Conservation (phyloP, 1,140 invertebrate genomes). For the Aphis craccivora region DNA sequence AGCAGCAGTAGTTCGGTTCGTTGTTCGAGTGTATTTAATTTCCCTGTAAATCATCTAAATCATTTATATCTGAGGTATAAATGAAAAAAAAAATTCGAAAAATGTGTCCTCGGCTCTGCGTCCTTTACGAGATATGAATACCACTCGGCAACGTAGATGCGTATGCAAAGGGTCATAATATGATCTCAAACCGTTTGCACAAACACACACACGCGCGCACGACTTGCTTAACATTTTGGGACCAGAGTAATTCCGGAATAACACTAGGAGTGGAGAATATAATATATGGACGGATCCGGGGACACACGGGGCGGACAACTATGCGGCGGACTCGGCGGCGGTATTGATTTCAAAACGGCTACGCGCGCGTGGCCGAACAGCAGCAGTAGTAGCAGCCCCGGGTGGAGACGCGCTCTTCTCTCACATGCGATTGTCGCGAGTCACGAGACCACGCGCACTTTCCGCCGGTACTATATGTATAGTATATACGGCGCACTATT, state of each 20-base stretch:
- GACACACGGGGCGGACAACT: slow-evolving; percentile 1
- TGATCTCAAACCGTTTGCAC: not conserved
- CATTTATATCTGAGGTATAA: not conserved
- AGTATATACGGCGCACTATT: not conserved
- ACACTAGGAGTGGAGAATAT: not conserved
- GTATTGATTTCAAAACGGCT: slow-evolving; percentile 47
- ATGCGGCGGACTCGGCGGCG: not conserved
- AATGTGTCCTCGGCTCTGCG: not conserved
- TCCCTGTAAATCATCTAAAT: not conserved
- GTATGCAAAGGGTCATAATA: not conserved
- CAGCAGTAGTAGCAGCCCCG: not conserved
- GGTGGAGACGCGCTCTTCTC: not conserved
- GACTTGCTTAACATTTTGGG: not conserved
- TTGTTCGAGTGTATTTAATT: not conserved
- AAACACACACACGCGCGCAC: not conserved
- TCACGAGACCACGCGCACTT: not conserved
- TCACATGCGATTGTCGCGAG: not conserved
- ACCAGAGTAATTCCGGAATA: slow-evolving; percentile 1
- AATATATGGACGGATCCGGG: not conserved
- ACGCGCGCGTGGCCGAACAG: slow-evolving; percentile 1
- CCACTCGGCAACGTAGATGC: not conserved
- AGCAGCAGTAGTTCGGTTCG: not conserved
- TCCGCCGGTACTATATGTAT: not conserved
- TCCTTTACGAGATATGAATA: not conserved
- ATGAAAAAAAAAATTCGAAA: not conserved